A percentile compares a stretch with the other conserved stretches of the same genome.
phyloP scores from a whole-genome alignment of 2,888 invertebrate genomes.

The Marasmarcha lunaedactyla region DNA sequence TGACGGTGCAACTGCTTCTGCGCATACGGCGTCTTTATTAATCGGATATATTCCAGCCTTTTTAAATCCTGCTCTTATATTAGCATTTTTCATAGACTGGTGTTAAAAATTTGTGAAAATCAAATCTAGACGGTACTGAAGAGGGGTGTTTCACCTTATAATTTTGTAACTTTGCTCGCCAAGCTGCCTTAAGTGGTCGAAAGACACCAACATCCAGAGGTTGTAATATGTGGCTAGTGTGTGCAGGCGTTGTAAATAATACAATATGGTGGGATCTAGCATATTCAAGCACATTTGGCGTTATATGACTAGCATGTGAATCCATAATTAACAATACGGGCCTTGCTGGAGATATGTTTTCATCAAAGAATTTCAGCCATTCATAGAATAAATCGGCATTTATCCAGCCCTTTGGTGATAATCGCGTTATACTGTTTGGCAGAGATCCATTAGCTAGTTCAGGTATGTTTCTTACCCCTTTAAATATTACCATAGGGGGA shows the following conservation, averaged over 20 bases:
- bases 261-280: slow-evolving; percentile 13
- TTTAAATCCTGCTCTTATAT: too few species aligned
- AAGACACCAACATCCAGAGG: too few species aligned
- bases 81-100: slow-evolving; percentile 12
- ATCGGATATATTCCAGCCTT: too few species aligned
- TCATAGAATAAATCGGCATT: slow-evolving; percentile 18
- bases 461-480: slow-evolving; percentile 13
- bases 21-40: too few species aligned
- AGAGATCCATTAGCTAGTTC: slow-evolving; percentile 15
- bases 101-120: slow-evolving; percentile 15
- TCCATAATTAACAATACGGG: too few species aligned
- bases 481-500: slow-evolving; percentile 15
- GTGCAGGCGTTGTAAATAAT: slow-evolving; percentile 18
- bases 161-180: too few species aligned
- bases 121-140: slow-evolving; percentile 10
- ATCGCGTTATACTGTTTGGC: slow-evolving; percentile 17
- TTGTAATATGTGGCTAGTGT: too few species aligned
- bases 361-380: slow-evolving; percentile 17
- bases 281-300: slow-evolving; percentile 12
- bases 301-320: slow-evolving; percentile 16
- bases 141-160: slow-evolving; percentile 12
- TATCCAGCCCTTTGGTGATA: slow-evolving; percentile 19
- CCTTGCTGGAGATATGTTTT: too few species aligned
- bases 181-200: too few species aligned
- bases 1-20: slow-evolving; percentile 8